These are phyloP conservation scores for Steinernema feltiae DNA, from an alignment of 1,140 invertebrate species.

Conservation along the genomic window DNA sequence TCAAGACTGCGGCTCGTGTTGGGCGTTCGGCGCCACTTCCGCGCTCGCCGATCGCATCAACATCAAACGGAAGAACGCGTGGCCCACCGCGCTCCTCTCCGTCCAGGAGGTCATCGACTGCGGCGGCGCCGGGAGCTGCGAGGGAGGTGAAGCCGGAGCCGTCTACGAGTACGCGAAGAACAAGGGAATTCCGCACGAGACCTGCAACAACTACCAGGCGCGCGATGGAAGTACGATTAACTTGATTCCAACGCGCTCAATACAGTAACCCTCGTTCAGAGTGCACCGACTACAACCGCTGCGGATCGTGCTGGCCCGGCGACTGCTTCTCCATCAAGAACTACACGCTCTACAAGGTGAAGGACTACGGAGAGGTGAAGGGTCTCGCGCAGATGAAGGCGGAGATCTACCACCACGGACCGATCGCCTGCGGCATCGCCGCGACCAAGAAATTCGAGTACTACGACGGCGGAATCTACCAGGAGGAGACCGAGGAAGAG, in stretches of 20 bases:
- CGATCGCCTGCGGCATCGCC: constrained; percentile 61
- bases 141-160: constrained; percentile 59
- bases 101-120: constrained; percentile 61
- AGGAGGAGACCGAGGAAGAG: constrained; percentile 54
- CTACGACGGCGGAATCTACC: constrained; percentile 61
- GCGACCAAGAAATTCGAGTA: constrained; percentile 60
- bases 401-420: constrained; percentile 62
- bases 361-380: constrained; percentile 59
- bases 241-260: background rate
- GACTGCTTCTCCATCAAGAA: constrained; percentile 59
- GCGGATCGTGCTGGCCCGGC: constrained; percentile 61
- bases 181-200: constrained; percentile 62
- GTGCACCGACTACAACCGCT: constrained; percentile 60
- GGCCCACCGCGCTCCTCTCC: constrained; percentile 61
- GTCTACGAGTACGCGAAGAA: constrained; percentile 61
- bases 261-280: constrained; percentile 55
- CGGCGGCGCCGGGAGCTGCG: constrained; percentile 59
- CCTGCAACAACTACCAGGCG: constrained; percentile 63
- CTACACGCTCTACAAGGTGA: constrained; percentile 62
- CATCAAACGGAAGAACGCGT: constrained; percentile 60
- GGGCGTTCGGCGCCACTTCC: constrained; percentile 60
- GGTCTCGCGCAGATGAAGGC: constrained; percentile 62
- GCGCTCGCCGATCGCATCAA: constrained; percentile 62
- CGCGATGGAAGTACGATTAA: constrained; percentile 60
- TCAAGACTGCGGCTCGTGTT: constrained; percentile 64